These are phyloP conservation scores for Dicycla oo DNA, from an alignment of 2,888 invertebrate species.

Conservation along the genomic window DNA sequence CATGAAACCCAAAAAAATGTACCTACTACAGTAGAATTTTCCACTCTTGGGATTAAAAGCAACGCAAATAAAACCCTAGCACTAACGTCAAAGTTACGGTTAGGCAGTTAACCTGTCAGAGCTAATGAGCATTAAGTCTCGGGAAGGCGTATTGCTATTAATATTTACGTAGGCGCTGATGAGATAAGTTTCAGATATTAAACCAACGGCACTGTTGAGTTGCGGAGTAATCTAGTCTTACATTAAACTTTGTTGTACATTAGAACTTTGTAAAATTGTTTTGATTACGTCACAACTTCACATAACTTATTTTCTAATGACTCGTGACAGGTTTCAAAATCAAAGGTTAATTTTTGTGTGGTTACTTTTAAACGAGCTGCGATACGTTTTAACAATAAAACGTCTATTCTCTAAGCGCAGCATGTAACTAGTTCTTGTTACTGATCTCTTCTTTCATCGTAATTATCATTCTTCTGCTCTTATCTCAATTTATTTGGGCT, in stretches of 20 bases:
- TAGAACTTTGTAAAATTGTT: slow-evolving; percentile 26
- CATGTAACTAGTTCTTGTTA: no score
- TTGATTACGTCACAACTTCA: slow-evolving; percentile 8
- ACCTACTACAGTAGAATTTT: neutral
- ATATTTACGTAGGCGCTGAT: slow-evolving; percentile 56
- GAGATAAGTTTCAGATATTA: slow-evolving; percentile 54
- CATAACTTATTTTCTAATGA: no score
- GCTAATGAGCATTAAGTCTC: slow-evolving; percentile 33
- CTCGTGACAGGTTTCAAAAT: neutral
- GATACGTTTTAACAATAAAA: neutral
- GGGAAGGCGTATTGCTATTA: slow-evolving; percentile 50
- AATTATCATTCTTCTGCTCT: no score
- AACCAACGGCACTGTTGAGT: slow-evolving; percentile 17
- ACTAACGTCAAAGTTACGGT: slow-evolving; percentile 23
- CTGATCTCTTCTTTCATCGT: no score
- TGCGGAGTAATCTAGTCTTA: slow-evolving; percentile 29
- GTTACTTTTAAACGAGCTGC: no score
- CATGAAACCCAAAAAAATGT: neutral
- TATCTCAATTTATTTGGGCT: no score
- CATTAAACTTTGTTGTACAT: slow-evolving; percentile 29
- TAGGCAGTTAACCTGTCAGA: slow-evolving; percentile 45
- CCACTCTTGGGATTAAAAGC: neutral
- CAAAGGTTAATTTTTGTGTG: no score
- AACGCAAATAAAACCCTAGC: slow-evolving; percentile 12
- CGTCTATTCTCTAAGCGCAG: neutral